Evolutionary conservation across 2,888 invertebrate genomes (phyloP), one percentile per base, ranked within the genome.

Genomic region (Lasius fuliginosus): DNA sequence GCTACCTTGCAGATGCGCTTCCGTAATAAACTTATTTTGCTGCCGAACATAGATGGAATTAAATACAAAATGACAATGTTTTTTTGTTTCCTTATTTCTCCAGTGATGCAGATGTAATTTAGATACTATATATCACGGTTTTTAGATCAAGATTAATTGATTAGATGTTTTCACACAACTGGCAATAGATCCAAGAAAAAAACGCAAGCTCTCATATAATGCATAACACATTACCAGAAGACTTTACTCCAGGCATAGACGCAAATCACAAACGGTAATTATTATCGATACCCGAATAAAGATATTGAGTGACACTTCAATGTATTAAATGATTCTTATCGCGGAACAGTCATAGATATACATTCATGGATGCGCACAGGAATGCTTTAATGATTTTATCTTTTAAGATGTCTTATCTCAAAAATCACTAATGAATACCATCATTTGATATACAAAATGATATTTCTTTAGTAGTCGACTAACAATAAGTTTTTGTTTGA

Each of bases 21-120:
- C 9, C n/a, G 58, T 58, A 77, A 68, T 58, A 30, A 77, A 42
- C 53, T 67, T 53, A 60, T 77, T n/a, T 58, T 77, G n/a, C 30
- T 58, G 58, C 30, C 77, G n/a, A 42, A n/a, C 15, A 42, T 40
- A 5, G n/a, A 1, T 18, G 4, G n/a, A 56, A 67, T 77, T 77
- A 77, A 68, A 5, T 1, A 30, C n/a, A 27, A 27, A 67, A 36
- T 33, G 18, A 40, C 40, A 12, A 3, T 3, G 1, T 67, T 67
- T 15, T 56, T 58, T 53, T 23, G 23, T 23, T 56, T 53, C 6
- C 12, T 27, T 6, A n/a, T 12, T 27, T 65, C 5, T 12, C 27
- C 30, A 68, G 5, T 68, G 11, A 40, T 27, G 8, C 53, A 40
- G n/a, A 53, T 30, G 27, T 58, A 49, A 49, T 49, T 18, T 49